Evolutionary conservation across 2,113 vertebrate species (phyloP).

Genomic region (Toxotes chatareus): DNA sequence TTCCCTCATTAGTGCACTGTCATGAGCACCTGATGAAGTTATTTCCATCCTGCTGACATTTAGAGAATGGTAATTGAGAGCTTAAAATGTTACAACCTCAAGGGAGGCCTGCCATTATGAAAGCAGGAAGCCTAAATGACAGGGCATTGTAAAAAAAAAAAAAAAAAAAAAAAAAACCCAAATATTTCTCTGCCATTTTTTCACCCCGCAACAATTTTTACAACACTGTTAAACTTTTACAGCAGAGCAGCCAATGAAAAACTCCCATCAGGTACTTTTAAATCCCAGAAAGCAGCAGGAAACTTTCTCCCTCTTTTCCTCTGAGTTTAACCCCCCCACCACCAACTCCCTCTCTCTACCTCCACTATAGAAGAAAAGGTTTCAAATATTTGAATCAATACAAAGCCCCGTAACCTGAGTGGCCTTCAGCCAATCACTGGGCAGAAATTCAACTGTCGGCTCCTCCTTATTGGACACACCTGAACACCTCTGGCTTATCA

Average conservation of each 20-base stretch:
- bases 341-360: not conserved
- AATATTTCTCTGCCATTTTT: slow-evolving; percentile 4
- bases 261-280: slow-evolving; percentile 27
- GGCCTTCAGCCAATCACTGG: slow-evolving; percentile 65
- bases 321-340: not conserved
- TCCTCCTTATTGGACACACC: slow-evolving; percentile 52
- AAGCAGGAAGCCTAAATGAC: slow-evolving; percentile 13
- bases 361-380: slow-evolving; percentile 8
- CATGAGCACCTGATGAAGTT: slow-evolving; percentile 4
- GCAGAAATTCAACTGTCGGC: slow-evolving; percentile 29
- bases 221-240: slow-evolving; percentile 52
- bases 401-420: slow-evolving; percentile 64
- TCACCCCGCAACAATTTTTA: slow-evolving; percentile 43
- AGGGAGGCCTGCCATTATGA: slow-evolving; percentile 6
- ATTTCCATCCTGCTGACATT: slow-evolving; percentile 39
- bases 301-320: slow-evolving; percentile 7
- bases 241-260: slow-evolving; percentile 35
- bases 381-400: slow-evolving; percentile 80
- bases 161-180: not conserved
- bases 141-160: slow-evolving; percentile 13
- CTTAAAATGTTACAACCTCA: slow-evolving; percentile 39
- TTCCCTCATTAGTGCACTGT: not conserved
- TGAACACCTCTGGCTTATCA: slow-evolving; percentile 59
- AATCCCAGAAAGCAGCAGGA: slow-evolving; percentile 2
- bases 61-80: slow-evolving; percentile 24